These are phyloP conservation scores for Heliconius himera DNA, from an alignment of 1,140 invertebrate species.

Conservation along the genomic window DNA sequence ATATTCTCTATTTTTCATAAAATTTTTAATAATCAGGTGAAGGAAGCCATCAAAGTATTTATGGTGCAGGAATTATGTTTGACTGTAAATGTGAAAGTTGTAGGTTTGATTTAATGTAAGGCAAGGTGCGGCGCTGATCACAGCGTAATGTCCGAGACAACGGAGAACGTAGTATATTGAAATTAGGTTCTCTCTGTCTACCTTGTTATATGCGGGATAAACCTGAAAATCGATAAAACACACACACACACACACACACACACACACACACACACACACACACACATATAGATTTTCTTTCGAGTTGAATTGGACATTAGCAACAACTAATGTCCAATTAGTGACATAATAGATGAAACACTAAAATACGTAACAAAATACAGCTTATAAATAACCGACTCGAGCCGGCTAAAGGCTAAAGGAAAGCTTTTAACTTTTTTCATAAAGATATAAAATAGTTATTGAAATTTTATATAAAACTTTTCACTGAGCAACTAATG, in stretches of 20 bases:
- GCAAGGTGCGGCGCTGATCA: too few relatives aligned
- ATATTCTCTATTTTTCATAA: background rate
- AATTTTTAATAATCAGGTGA: background rate
- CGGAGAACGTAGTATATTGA: background rate
- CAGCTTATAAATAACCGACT: too few relatives aligned
- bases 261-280: too few relatives aligned
- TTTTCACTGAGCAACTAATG: background rate
- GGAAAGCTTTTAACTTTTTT: background rate
- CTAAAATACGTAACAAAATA: background rate
- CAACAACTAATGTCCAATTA: background rate
- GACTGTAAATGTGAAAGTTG: background rate
- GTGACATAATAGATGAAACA: background rate
- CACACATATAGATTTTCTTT: too few relatives aligned
- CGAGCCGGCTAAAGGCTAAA: background rate
- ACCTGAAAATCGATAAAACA: too few relatives aligned
- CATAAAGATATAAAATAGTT: background rate
- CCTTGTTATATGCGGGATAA: too few relatives aligned
- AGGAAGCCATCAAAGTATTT: background rate
- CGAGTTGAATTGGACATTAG: too few relatives aligned
- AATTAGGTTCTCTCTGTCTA: background rate
- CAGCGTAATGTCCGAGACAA: background rate
- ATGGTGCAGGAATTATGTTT: background rate
- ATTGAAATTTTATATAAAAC: slow-evolving; percentile 7
- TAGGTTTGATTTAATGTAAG: background rate
- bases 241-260: too few relatives aligned